Conservation (phyloP, 2,797 vertebrate genomes). For the Diplodus puntazzo region DNA sequence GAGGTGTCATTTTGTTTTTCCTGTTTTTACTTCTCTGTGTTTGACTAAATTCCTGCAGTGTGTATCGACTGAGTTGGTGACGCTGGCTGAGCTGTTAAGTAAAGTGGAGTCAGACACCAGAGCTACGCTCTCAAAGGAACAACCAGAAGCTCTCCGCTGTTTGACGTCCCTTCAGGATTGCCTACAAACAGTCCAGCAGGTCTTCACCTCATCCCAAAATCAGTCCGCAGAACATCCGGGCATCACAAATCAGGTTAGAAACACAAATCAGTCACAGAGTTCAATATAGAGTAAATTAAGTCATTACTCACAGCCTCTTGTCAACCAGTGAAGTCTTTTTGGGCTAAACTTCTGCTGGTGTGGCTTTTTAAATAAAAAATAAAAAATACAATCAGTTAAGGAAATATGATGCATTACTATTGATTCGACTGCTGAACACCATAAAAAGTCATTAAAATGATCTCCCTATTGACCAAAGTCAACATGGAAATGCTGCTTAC, state of each 20-base stretch:
- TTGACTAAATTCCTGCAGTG: slow-evolving; percentile 75
- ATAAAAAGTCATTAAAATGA: background rate
- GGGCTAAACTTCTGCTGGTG: background rate
- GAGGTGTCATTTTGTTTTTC: background rate
- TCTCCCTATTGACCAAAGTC: background rate
- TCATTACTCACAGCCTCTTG: background rate
- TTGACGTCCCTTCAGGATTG: slow-evolving; percentile 80
- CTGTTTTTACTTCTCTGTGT: background rate
- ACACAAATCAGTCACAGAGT: background rate
- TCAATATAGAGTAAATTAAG: background rate
- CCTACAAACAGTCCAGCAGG: slow-evolving; percentile 76
- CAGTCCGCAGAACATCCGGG: slow-evolving; percentile 80
- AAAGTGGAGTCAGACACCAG: slow-evolving; percentile 77
- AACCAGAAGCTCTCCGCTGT: slow-evolving; percentile 79
- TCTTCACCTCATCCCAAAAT: slow-evolving; percentile 74
- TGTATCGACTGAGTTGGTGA: slow-evolving; percentile 84
- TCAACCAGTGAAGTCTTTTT: background rate
- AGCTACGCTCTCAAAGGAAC: slow-evolving; percentile 41
- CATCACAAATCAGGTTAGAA: slow-evolving; percentile 84
- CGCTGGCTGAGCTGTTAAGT: slow-evolving; percentile 82
- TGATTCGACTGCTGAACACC: too few relatives aligned
- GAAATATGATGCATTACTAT: background rate
- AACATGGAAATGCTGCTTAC: background rate
- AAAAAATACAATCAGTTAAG: background rate
- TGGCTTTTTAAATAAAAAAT: background rate